Conservation (phyloP, 2,888 invertebrate species). For the Nephrotoma flavescens region DNA sequence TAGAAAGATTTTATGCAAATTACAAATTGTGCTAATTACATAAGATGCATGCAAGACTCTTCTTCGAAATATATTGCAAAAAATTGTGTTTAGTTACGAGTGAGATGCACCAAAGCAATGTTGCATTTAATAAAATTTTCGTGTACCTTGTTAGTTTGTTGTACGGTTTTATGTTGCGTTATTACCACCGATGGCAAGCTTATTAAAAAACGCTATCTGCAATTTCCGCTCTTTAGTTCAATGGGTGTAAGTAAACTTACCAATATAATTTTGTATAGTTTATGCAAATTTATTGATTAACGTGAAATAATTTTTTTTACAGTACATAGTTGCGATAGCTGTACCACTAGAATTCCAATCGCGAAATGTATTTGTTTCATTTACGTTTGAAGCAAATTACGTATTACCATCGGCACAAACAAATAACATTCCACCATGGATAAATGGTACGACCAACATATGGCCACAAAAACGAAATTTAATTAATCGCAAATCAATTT, state of each 20-base stretch:
- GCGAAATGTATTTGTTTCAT: slow-evolving; percentile 47
- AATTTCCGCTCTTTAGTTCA: not conserved
- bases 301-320: slow-evolving; percentile 9
- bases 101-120: not conserved
- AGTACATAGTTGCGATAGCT: slow-evolving; percentile 50
- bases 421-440: not conserved
- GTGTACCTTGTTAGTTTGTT: not conserved
- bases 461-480: not conserved
- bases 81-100: not conserved
- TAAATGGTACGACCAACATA: not conserved
- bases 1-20: not conserved
- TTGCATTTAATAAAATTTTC: not conserved
- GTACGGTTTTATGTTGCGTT: not conserved
- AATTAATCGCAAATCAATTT: slow-evolving; percentile 1
- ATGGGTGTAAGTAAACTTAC: not conserved
- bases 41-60: not conserved
- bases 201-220: not conserved
- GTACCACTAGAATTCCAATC: slow-evolving; percentile 44
- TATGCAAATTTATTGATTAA: not conserved
- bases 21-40: not conserved
- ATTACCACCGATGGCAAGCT: not conserved
- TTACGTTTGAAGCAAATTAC: slow-evolving; percentile 51
- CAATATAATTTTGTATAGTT: not conserved
- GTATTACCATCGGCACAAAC: not conserved
- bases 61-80: not conserved